Evolutionary conservation across 2,113 vertebrate species (phyloP).

Genomic region (Brachyistius frenatus): DNA sequence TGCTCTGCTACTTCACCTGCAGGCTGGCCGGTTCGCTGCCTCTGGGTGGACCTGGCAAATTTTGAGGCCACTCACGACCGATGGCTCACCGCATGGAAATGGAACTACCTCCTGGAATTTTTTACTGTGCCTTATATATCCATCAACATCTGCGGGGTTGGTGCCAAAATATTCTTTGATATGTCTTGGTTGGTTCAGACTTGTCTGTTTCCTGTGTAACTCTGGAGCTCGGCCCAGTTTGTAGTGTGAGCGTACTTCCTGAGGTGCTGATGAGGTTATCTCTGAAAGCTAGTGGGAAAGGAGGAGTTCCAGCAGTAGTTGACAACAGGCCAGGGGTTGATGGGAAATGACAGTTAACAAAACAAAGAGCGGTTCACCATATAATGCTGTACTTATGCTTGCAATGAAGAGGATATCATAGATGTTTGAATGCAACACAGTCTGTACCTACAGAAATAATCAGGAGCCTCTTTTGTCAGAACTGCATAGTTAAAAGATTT

Average conservation of each 20-base stretch:
- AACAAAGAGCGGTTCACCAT: background rate
- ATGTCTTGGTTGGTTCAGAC: background rate
- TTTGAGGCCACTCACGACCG: conserved; percentile 57
- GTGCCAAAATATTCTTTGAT: background rate
- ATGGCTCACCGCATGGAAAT: background rate
- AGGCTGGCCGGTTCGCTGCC: conserved; percentile 78
- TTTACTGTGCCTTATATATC: too few relatives aligned
- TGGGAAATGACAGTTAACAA: background rate
- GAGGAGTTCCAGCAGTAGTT: background rate
- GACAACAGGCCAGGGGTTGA: background rate
- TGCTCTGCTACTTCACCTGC: conserved; percentile 85
- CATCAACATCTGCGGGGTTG: background rate
- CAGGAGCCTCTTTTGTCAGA: background rate
- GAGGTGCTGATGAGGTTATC: background rate
- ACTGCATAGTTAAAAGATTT: conserved; percentile 10
- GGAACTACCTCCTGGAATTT: background rate
- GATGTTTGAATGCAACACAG: background rate
- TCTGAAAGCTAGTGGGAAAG: background rate
- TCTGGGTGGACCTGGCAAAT: conserved; percentile 71
- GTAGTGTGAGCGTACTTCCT: background rate
- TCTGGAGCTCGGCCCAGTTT: background rate
- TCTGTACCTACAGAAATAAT: background rate
- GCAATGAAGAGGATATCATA: background rate
- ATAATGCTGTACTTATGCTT: too few relatives aligned
- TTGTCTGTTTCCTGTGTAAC: background rate